Evolutionary conservation across 2,113 vertebrate species (phyloP).

Genomic region (Cercocebus atys): DNA sequence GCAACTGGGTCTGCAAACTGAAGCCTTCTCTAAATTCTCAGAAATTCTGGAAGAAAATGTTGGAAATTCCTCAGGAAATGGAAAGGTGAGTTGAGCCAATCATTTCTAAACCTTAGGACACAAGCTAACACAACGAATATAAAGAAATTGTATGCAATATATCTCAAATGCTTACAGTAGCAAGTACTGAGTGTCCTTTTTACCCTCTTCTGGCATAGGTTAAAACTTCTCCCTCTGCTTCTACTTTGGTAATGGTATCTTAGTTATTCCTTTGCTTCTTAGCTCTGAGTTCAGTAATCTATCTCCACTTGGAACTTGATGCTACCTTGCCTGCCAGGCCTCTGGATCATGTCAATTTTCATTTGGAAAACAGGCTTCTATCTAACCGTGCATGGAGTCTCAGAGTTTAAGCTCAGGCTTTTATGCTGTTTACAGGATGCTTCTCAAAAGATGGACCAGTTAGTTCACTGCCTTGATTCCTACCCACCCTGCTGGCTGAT

Average conservation of each 20-base stretch:
- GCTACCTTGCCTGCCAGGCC: not conserved
- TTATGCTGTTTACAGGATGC: not conserved
- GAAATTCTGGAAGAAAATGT: not conserved
- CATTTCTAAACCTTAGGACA: not conserved
- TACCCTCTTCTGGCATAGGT: not conserved
- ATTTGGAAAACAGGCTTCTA: not conserved
- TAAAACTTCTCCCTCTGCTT: not conserved
- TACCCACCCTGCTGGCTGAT: not conserved
- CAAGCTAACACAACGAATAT: not conserved
- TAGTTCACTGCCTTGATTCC: not conserved
- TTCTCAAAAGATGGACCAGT: not conserved
- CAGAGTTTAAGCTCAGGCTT: not conserved
- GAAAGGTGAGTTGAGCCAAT: not conserved
- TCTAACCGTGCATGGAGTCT: not conserved
- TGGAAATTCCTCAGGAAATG: conserved; percentile 4
- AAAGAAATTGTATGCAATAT: not conserved
- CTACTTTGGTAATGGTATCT: not conserved
- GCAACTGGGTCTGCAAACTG: not conserved
- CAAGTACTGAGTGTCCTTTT: not conserved
- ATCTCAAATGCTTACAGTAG: not conserved
- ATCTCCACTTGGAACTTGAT: not conserved
- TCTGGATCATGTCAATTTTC: not conserved
- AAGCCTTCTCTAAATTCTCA: not conserved
- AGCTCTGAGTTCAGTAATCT: not conserved
- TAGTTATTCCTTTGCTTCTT: not conserved